Conservation (phyloP, 2,888 invertebrate species). For the Drosophila nigritarsus region DNA sequence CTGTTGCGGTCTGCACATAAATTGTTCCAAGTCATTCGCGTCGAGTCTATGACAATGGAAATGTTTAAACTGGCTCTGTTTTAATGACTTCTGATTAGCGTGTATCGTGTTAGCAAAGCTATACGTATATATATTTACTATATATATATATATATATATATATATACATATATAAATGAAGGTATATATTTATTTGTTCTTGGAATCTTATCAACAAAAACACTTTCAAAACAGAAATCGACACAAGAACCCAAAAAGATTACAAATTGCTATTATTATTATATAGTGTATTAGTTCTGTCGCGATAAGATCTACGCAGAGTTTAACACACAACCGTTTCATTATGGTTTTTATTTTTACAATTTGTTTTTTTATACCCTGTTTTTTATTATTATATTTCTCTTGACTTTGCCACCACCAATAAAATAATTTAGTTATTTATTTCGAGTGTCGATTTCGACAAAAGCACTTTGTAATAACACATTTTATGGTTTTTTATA, state of each 20-base stretch:
- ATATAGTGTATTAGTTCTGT: constrained; percentile 71
- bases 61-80: constrained; percentile 39
- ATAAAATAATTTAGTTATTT: constrained; percentile 78
- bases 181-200: constrained; percentile 28
- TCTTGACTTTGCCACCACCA: constrained; percentile 27
- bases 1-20: constrained; percentile 64
- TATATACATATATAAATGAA: constrained; percentile 4
- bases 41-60: constrained; percentile 55
- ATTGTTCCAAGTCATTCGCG: constrained; percentile 59
- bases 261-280: constrained; percentile 69
- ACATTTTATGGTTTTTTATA: constrained; percentile 36
- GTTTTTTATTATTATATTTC: constrained; percentile 11
- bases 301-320: constrained; percentile 70
- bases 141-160: constrained; percentile 7
- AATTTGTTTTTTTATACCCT: constrained; percentile 3
- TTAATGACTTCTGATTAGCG: constrained; percentile 56
- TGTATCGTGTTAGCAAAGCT: constrained; percentile 27
- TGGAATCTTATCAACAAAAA: constrained; percentile 67
- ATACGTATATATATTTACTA: background rate
- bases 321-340: constrained; percentile 42
- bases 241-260: constrained; percentile 61
- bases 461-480: constrained; percentile 44
- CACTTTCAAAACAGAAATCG: constrained; percentile 62
- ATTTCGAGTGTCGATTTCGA: constrained; percentile 59
- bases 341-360: constrained; percentile 18